Conservation (phyloP, 2,797 vertebrate genomes). For the Sebastes nivosus region DNA sequence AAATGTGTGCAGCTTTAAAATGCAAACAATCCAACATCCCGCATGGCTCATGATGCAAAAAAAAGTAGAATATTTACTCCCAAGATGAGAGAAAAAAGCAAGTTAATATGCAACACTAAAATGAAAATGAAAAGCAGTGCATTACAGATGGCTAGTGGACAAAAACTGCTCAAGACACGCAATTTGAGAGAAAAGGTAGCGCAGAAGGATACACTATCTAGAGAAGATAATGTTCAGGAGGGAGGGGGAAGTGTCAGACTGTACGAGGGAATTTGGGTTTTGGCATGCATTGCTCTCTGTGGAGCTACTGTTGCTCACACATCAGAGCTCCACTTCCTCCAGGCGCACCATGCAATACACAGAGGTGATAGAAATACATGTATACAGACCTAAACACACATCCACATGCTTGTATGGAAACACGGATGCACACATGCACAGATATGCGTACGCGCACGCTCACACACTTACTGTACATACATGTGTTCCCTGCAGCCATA, state of each 20-base stretch:
- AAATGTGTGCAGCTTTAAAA: background rate
- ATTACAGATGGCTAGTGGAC: background rate
- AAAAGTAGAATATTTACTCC: background rate
- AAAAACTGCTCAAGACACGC: background rate
- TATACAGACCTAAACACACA: slow-evolving; percentile 41
- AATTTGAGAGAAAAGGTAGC: background rate
- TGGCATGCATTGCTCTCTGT: slow-evolving; percentile 83
- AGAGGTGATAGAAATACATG: slow-evolving; percentile 84
- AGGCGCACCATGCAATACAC: slow-evolving; percentile 82
- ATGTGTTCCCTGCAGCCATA: slow-evolving; percentile 88
- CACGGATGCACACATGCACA: background rate
- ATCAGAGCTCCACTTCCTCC: slow-evolving; percentile 86
- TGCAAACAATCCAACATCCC: background rate
- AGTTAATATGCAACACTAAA: background rate
- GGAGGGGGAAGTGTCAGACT: slow-evolving; percentile 27
- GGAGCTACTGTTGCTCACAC: slow-evolving; percentile 75
- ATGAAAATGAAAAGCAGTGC: background rate
- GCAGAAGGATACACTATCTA: slow-evolving; percentile 2
- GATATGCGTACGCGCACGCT: background rate
- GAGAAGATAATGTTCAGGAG: slow-evolving; percentile 24
- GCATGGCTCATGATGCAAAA: background rate
- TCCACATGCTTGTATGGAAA: background rate
- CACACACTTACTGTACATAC: slow-evolving; percentile 41
- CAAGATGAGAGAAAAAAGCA: background rate
- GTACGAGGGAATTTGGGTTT: slow-evolving; percentile 62